phyloP scores from a whole-genome alignment of 2,113 vertebrate genomes.

The Struthidea cinerea region DNA sequence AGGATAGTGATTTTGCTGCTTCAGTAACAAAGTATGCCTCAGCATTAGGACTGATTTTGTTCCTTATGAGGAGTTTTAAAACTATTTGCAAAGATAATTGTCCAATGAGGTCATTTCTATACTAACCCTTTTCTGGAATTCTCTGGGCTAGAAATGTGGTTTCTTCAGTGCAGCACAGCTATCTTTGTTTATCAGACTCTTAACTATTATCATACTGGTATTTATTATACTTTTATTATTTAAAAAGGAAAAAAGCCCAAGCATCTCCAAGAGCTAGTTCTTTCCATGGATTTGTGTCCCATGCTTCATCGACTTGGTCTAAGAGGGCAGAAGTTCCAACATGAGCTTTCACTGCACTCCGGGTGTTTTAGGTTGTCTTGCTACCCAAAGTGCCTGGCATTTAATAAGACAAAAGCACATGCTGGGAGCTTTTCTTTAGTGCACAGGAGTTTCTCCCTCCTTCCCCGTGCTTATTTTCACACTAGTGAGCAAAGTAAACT shows the following conservation, averaged over 20 bases:
- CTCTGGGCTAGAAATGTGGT: background rate
- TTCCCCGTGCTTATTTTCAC: background rate
- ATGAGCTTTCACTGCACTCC: background rate
- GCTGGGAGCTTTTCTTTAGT: background rate
- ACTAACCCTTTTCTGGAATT: background rate
- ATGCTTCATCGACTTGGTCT: accelerated
- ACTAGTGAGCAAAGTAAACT: background rate
- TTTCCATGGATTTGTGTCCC: background rate
- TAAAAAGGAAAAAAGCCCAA: background rate
- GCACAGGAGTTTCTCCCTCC: accelerated
- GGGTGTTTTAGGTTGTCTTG: background rate
- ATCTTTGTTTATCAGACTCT: background rate
- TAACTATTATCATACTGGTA: background rate
- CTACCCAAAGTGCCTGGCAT: background rate
- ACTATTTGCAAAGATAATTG: background rate
- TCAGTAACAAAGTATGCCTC: background rate
- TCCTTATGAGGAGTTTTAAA: background rate
- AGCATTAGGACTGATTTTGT: background rate
- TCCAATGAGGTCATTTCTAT: background rate
- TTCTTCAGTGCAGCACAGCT: background rate
- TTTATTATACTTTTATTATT: background rate
- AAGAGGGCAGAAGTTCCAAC: background rate
- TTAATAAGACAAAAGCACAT: accelerated
- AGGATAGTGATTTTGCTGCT: background rate
- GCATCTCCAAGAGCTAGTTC: background rate